Evolutionary conservation across 2,797 vertebrate genomes (phyloP), one percentile per base, ranked within the genome.

Genomic region (Sebastiscus albofasciatus): DNA sequence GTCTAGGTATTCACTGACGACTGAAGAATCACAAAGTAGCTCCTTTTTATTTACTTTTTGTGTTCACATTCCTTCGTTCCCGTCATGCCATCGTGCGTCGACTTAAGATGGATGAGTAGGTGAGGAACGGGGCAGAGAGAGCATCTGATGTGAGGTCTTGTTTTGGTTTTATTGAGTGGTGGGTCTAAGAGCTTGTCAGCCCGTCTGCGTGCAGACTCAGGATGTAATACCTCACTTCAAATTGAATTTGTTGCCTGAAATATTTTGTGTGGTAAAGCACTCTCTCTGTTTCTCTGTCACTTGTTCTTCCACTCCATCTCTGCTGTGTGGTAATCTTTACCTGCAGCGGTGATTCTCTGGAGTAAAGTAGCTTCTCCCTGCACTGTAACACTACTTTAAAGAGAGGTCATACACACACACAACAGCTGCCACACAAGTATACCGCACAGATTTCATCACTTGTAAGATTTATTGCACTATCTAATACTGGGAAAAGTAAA

Each of bases 161-260:
- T 79, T 85, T 76, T 62, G 67, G 22, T 36, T 75, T 67, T 7
- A 26, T 81, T 83, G 67, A 62, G 74, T 2, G 31, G 39, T 68
- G 42, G 24, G 66, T 72, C 77, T 62, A 29, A 66, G 67, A 62
- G 79, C 72, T 67, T 33, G 49, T 91, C 72, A 56, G 75, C 77
- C 72, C 18, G 18, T 68, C 24, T 69, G 52, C 69, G 70, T 77
- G 77, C 42, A 78, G 54, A 78, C 42, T 8, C 59, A 42, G 52
- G 78, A 81, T 82, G 71, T 83, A 59, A 75, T 67, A 61, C 67
- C 64, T 86, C 46, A 52, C 66, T 65, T 66, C 72, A 82, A 87
- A 87, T 67, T 86, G n/a, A 79, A 76, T 87, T 72, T 80, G 68
- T 26, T 84, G 62, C 39, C 73, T 83, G 67, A 73, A 81, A 67